Conservation (phyloP, 35 echinoderm and acorn worm genomes). For the Apostichopus japonicus region DNA sequence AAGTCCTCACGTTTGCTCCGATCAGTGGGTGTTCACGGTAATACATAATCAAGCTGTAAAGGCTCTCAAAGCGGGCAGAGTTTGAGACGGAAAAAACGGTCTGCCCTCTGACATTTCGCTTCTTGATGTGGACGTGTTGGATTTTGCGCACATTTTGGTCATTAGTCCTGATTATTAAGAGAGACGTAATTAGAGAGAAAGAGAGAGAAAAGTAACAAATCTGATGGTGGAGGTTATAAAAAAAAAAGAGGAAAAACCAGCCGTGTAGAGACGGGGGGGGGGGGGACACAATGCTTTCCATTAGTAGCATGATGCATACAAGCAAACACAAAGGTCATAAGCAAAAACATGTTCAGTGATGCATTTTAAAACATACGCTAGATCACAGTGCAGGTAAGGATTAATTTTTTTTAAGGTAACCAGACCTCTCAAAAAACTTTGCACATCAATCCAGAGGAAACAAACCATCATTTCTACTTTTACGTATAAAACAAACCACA, state of each 20-base stretch:
- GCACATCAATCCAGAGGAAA: no score
- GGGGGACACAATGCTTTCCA: not conserved
- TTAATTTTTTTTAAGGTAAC: no score
- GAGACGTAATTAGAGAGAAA: not conserved
- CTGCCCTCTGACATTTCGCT: constrained; percentile 47
- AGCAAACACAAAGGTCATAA: not conserved
- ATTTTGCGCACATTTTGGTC: constrained; percentile 34
- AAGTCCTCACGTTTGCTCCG: constrained; percentile 68
- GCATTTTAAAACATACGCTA: not conserved
- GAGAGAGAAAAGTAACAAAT: constrained; percentile 21
- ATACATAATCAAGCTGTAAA: constrained; percentile 80
- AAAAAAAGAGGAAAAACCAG: constrained; percentile 25
- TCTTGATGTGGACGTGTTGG: constrained; percentile 85
- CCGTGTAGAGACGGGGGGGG: not conserved
- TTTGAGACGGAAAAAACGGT: constrained; percentile 73
- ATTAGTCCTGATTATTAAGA: constrained; percentile 39
- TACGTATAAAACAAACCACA: no score
- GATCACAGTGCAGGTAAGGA: not conserved
- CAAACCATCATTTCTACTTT: no score
- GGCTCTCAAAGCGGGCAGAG: constrained; percentile 65
- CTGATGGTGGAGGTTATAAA: not conserved
- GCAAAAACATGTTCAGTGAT: not conserved
- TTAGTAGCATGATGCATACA: constrained; percentile 48
- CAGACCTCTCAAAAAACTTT: no score
- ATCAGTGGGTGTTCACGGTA: constrained; percentile 78